phyloP scores from a whole-genome alignment of 2,888 invertebrate species.

The Agonopterix alstromeriana region DNA sequence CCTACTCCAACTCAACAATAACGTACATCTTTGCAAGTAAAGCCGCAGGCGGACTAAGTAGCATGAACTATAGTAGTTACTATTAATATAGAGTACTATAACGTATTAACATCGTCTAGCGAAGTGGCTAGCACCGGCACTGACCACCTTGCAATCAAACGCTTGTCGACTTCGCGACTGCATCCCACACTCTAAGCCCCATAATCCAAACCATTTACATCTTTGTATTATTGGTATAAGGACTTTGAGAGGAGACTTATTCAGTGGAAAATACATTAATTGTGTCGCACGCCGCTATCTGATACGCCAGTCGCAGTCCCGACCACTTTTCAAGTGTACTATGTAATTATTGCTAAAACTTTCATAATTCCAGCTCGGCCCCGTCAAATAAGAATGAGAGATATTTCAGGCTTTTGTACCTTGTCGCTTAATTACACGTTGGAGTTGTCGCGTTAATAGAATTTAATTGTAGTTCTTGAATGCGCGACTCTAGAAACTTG shows the following conservation, averaged over 20 bases:
- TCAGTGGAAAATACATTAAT: constrained; percentile 22
- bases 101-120: constrained; percentile 42
- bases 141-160: constrained; percentile 42
- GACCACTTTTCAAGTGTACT: constrained; percentile 29
- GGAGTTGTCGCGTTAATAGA: constrained; percentile 62
- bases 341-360: constrained; percentile 64
- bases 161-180: constrained; percentile 39
- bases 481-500: constrained; percentile 32
- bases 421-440: constrained; percentile 61
- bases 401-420: constrained; percentile 57
- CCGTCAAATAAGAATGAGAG: constrained; percentile 61
- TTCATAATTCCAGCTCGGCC: constrained; percentile 47
- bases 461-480: constrained; percentile 57
- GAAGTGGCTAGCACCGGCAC: constrained; percentile 30
- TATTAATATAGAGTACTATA: no score
- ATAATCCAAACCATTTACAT: no score
- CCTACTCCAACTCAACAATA: no score
- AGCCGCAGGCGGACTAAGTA: no score
- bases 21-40: no score
- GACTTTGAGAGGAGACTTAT: no score
- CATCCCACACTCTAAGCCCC: no score
- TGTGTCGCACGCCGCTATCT: constrained; percentile 54
- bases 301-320: constrained; percentile 20
- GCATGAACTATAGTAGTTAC: background rate
- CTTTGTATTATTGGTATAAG: no score